A percentile compares a stretch with the other conserved stretches of the same genome.
Conservation (phyloP, 2,797 vertebrate genomes). For the Sternarchorhynchus goeldii region DNA sequence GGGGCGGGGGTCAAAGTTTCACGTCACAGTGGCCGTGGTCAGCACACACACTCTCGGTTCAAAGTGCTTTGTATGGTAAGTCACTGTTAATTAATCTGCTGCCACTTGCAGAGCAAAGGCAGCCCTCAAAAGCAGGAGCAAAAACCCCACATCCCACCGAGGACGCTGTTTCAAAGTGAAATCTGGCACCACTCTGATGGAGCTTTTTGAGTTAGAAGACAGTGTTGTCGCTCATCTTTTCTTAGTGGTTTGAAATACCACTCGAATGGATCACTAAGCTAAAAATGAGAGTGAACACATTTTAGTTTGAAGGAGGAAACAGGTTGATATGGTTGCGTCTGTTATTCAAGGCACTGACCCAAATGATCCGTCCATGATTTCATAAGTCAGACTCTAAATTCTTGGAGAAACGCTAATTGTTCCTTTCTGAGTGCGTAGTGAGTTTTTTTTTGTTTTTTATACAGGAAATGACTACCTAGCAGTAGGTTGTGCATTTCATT, state of each 20-base stretch:
- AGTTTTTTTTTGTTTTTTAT: constrained; percentile 63
- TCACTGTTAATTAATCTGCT: constrained; percentile 82
- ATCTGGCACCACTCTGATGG: constrained; percentile 52
- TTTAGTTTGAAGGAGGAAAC: constrained; percentile 1
- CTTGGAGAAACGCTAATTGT: constrained; percentile 71
- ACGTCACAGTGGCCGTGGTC: constrained; percentile 73
- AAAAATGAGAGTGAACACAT: constrained; percentile 5
- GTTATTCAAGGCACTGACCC: constrained; percentile 23
- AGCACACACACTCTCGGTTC: constrained; percentile 64
- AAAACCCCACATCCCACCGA: constrained; percentile 46
- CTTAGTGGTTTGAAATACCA: not conserved
- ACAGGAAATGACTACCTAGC: constrained; percentile 67
- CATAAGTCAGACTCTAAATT: constrained; percentile 26
- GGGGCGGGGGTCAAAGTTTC: constrained; percentile 72
- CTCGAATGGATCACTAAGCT: not conserved
- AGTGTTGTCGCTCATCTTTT: constrained; percentile 2
- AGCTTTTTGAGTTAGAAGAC: constrained; percentile 32
- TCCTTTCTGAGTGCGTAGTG: constrained; percentile 67
- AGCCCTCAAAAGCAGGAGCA: constrained; percentile 59
- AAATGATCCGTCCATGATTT: constrained; percentile 25
- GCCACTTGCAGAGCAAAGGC: constrained; percentile 69
- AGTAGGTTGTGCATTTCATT: constrained; percentile 72
- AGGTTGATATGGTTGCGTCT: not conserved
- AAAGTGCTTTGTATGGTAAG: constrained; percentile 80
- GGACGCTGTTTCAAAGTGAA: constrained; percentile 46